Conservation (phyloP, 92 coral and sea anemone genomes). For the Phenganax marumi region DNA sequence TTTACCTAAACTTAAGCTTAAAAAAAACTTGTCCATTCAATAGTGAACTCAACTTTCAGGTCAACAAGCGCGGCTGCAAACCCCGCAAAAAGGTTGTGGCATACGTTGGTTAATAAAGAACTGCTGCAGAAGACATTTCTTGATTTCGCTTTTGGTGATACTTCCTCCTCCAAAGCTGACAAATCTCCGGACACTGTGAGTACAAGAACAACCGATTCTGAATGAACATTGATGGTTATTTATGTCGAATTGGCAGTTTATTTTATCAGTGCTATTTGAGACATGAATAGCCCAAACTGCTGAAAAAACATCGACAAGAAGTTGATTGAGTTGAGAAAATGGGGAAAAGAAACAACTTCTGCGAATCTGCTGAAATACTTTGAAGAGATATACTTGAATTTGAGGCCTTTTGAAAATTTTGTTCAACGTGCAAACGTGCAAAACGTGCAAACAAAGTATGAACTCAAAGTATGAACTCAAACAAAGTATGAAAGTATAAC, state of each 20-base stretch:
- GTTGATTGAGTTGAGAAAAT: too few species aligned
- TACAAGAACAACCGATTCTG: not conserved
- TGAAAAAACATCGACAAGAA: too few species aligned
- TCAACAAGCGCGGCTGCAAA: conserved; percentile 79
- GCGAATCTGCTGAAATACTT: too few species aligned
- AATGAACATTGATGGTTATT: not conserved
- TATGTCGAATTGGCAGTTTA: not conserved
- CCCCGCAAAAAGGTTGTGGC: conserved; percentile 94
- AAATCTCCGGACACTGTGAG: not conserved
- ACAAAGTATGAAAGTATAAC: too few species aligned
- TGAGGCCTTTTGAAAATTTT: too few species aligned
- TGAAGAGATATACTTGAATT: too few species aligned
- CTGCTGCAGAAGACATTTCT: conserved; percentile 80
- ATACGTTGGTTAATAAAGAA: conserved; percentile 82
- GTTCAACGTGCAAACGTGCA: too few species aligned
- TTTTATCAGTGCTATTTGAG: not conserved
- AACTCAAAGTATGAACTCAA: too few species aligned
- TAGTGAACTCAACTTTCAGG: conserved; percentile 25
- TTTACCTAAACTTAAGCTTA: too few species aligned
- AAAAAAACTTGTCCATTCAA: too few species aligned
- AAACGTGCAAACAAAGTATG: too few species aligned
- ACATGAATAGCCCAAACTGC: not conserved
- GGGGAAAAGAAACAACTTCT: too few species aligned
- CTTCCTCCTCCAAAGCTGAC: conserved; percentile 48
- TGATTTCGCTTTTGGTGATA: conserved; percentile 71